Evolutionary conservation across 1,140 invertebrate species (phyloP).

Genomic region (Dermatophagoides farinae): DNA sequence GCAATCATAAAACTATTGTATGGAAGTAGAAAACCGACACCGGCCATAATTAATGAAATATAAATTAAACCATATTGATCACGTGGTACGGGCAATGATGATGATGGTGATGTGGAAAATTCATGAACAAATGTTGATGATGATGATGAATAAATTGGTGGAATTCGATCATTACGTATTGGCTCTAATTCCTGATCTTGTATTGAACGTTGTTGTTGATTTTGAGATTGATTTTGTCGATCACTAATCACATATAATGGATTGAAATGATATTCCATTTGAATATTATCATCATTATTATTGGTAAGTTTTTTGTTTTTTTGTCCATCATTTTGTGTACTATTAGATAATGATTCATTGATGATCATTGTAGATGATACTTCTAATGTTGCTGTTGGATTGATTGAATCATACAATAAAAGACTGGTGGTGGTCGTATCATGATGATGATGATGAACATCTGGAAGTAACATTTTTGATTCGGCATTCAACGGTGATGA

Average conservation of each 20-base stretch:
- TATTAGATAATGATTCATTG: not conserved
- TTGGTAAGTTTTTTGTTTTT: not conserved
- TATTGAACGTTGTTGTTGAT: not conserved
- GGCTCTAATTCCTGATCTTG: not conserved
- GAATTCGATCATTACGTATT: not conserved
- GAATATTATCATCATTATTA: not conserved
- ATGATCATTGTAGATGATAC: not conserved
- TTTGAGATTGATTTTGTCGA: not conserved
- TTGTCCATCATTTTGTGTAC: not conserved
- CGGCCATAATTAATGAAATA: slow-evolving; percentile 53
- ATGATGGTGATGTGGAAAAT: not conserved
- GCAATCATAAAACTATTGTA: slow-evolving; percentile 42
- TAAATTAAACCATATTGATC: slow-evolving; percentile 47
- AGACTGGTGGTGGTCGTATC: too few relatives aligned
- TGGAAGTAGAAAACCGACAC: slow-evolving; percentile 68
- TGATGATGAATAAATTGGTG: not conserved
- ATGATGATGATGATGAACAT: too few relatives aligned
- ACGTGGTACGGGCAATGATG: slow-evolving; percentile 5
- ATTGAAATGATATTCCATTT: not conserved
- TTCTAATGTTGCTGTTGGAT: not conserved
- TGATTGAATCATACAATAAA: not conserved
- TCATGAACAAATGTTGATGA: not conserved
- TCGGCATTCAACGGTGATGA: too few relatives aligned
- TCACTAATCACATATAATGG: slow-evolving; percentile 1
- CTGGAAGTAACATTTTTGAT: too few relatives aligned